Evolutionary conservation across 2,888 invertebrate genomes (phyloP), one percentile per base, ranked within the genome.

Genomic region (Conomelus anceps): DNA sequence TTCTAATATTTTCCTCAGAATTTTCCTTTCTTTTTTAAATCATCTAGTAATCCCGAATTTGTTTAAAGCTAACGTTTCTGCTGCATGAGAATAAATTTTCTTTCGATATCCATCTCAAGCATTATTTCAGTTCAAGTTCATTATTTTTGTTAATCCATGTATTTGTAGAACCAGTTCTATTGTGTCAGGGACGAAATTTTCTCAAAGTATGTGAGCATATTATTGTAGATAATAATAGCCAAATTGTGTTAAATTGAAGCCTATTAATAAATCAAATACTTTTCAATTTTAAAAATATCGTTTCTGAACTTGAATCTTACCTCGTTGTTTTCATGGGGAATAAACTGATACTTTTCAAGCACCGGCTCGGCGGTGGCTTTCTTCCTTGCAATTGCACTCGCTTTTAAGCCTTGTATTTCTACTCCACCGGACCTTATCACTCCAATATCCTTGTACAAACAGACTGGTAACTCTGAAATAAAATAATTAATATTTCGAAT

Each of bases 361-460:
- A 97, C 95, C 0, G 98, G 97, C n/a, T 96, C 94, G 17, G 96
- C 96, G 24, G 96, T 95, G 22, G 95, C 95, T 90, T 95, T 94
- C 86, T 95, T 95, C 91, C 96, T 94, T 0, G 96, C 95, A 84
- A 98, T 97, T 0, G 96, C 95, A 89, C 96, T 96, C 0, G 97
- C 97, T 91, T 96, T 95, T 0, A 98, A 93, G 3, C 97, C 97
- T 89, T 95, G 94, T 7, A 98, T 94, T 93, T 97, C 96, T 0
- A 98, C 96, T 90, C 97, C 97, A 86, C 97, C 97, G 89, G 96
- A 95, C 91, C 95, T 94, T 90, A 94, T 93, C 0, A 93, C 90
- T 22, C 93, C 94, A 34, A 95, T 94, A 0, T 93, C 92, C 24
- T 92, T 92, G 91, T 94, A 93, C 3, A 93, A 92, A 41, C 92